Evolutionary conservation across 2,797 vertebrate genomes (phyloP).

Genomic region (Chelidonichthys spinosus): DNA sequence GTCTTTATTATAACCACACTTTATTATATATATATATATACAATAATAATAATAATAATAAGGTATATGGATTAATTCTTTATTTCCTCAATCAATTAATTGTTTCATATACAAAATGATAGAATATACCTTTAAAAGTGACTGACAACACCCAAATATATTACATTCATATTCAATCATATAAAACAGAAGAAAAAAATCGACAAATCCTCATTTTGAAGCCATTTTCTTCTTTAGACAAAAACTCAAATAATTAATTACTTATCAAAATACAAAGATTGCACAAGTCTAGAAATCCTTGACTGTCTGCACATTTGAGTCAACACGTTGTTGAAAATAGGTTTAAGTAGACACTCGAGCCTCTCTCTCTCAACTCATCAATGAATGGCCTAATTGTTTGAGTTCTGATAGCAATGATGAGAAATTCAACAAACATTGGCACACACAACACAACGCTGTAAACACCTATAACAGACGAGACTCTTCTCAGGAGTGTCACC

Average conservation of each 20-base stretch:
- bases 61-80: background rate
- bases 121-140: background rate
- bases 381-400: background rate
- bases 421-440: slow-evolving; percentile 1
- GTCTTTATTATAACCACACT: no score
- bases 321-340: no score
- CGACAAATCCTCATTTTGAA: no score
- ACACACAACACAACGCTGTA: background rate
- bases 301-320: no score
- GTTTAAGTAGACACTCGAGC: no score
- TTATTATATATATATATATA: no score
- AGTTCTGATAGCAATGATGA: background rate
- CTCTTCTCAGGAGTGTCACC: slow-evolving; percentile 38
- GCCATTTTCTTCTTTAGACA: background rate
- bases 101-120: background rate
- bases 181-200: no score
- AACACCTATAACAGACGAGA: slow-evolving; percentile 26
- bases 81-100: background rate
- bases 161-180: background rate
- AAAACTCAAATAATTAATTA: background rate
- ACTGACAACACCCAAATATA: background rate
- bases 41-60: background rate
- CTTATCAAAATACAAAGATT: background rate
- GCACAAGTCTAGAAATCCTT: no score
- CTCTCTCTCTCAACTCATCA: background rate